phyloP scores from a whole-genome alignment of 2,113 vertebrate genomes.

The Phaetusa simplex region DNA sequence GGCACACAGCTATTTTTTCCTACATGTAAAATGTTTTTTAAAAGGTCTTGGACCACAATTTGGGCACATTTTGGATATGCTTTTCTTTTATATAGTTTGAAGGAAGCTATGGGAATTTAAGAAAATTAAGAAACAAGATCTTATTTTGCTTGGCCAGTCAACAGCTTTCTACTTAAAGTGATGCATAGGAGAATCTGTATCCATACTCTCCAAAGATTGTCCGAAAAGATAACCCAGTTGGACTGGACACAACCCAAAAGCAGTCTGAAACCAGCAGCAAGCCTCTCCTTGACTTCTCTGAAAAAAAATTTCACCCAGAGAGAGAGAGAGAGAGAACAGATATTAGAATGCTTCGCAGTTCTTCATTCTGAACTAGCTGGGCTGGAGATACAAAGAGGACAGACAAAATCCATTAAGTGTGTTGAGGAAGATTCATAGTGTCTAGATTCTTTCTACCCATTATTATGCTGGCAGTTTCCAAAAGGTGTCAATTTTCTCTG shows the following conservation, averaged over 20 bases:
- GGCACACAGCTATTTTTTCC: neutral
- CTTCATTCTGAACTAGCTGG: neutral
- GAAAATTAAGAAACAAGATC: neutral
- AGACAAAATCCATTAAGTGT: conserved; percentile 13
- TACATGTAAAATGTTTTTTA: neutral
- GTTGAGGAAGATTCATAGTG: conserved; percentile 23
- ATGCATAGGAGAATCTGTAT: neutral
- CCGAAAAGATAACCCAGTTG: neutral
- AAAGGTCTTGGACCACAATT: neutral
- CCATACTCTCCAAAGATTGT: neutral
- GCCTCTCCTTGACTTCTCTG: neutral
- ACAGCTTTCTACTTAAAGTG: neutral
- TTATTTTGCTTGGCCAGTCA: neutral
- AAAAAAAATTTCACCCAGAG: neutral
- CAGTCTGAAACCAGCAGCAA: neutral
- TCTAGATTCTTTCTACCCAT: neutral
- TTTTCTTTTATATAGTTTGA: neutral
- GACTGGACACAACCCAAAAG: neutral
- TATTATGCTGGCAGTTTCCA: conserved; percentile 40
- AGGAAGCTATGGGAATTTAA: neutral
- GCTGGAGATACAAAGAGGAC: neutral
- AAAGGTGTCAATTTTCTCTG: conserved; percentile 37
- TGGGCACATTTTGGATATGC: neutral
- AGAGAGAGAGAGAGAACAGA: neutral
- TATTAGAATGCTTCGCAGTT: neutral